Percentiles rank a stretch among this genome's conserved stretches.
Conservation (phyloP, 2,888 invertebrate genomes). For the Agrotis clavis region DNA sequence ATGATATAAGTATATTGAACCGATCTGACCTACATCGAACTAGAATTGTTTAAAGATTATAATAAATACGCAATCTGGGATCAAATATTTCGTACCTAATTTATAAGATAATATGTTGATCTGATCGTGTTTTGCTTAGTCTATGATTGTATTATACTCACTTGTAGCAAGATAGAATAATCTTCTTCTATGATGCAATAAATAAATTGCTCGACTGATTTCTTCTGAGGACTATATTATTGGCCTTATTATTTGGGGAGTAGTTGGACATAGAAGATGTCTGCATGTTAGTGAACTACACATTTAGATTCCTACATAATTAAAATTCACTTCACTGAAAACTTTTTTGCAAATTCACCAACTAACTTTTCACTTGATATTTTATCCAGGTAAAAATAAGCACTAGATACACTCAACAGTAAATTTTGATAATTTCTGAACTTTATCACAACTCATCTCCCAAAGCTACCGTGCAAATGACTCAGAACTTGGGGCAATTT, state of each 20-base stretch:
- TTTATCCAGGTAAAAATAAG: neutral
- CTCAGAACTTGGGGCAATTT: constrained; percentile 73
- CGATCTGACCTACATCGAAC: constrained; percentile 71
- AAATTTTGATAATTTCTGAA: constrained; percentile 45
- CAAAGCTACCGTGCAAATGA: constrained; percentile 85
- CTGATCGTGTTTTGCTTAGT: constrained; percentile 40
- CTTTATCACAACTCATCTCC: constrained; percentile 64
- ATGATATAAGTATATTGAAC: constrained; percentile 72
- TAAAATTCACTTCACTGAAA: constrained; percentile 48
- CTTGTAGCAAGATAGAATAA: constrained; percentile 46
- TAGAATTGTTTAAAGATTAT: constrained; percentile 64
- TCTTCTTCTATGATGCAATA: constrained; percentile 28
- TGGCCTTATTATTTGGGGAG: neutral
- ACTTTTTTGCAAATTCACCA: constrained; percentile 9
- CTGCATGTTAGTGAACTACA: neutral
- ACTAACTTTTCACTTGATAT: constrained; percentile 24
- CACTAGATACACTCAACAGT: constrained; percentile 34
- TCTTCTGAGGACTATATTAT: neutral
- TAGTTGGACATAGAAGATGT: neutral
- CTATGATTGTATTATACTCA: constrained; percentile 57
- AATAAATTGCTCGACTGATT: constrained; percentile 17
- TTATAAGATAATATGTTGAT: constrained; percentile 56
- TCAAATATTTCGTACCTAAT: constrained; percentile 61
- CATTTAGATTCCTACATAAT: neutral
- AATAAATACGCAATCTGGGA: constrained; percentile 62